Conservation (phyloP, 1,140 invertebrate species). For the Drosophila baimaii region DNA sequence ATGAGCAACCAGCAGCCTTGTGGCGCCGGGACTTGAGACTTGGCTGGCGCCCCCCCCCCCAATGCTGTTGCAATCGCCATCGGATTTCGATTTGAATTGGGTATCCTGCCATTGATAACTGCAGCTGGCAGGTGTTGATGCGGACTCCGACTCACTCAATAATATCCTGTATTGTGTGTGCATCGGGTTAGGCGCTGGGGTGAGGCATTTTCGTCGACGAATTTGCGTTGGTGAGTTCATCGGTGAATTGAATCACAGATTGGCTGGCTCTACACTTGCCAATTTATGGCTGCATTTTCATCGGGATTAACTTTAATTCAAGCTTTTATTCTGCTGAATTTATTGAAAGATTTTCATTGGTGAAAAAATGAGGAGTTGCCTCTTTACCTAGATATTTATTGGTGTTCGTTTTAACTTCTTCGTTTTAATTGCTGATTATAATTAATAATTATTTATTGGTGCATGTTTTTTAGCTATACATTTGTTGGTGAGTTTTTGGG, state of each 20-base stretch:
- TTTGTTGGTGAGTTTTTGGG: background rate
- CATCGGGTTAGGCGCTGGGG: background rate
- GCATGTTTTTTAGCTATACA: too few species aligned
- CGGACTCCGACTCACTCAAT: background rate
- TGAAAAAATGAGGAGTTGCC: background rate
- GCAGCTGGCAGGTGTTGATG: conserved; percentile 35
- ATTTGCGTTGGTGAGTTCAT: background rate
- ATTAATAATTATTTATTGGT: background rate
- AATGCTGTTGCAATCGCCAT: conserved; percentile 2
- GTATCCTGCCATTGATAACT: conserved; percentile 19
- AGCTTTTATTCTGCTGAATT: background rate
- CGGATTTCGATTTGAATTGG: conserved; percentile 6
- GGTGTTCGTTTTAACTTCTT: background rate
- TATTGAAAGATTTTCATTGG: background rate
- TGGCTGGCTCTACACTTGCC: background rate
- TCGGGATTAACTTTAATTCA: too few species aligned
- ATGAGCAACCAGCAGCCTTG: conserved; percentile 32
- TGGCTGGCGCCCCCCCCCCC: background rate
- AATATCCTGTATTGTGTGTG: conserved; percentile 18
- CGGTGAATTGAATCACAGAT: background rate
- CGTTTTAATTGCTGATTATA: too few species aligned
- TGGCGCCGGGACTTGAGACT: background rate
- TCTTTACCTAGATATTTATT: background rate
- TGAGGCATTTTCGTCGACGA: background rate
- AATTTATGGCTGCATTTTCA: background rate